A percentile compares a stretch with the other conserved stretches of the same genome.
phyloP scores from a whole-genome alignment of 2,888 invertebrate genomes.

The Bombylius major region DNA sequence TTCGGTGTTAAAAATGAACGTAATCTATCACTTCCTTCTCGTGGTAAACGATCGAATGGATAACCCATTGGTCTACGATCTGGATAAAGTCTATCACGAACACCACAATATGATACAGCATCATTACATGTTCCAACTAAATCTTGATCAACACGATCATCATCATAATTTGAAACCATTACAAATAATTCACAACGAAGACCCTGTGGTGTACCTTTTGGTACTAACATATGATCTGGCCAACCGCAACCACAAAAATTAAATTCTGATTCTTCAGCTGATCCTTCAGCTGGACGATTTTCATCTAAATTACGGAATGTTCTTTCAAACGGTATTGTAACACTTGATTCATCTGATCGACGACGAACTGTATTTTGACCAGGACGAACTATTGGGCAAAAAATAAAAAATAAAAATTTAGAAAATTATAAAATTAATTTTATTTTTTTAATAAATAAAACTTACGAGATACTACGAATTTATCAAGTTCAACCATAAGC shows the following conservation, averaged over 20 bases:
- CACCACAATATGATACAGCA: conserved; percentile 67
- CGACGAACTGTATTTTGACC: conserved; percentile 51
- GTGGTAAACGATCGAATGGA: conserved; percentile 64
- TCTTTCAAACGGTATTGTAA: conserved; percentile 65
- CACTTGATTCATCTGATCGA: conserved; percentile 52
- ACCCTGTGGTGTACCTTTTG: conserved; percentile 51
- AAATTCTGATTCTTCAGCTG: conserved; percentile 39
- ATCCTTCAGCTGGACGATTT: conserved; percentile 41
- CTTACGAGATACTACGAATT: conserved; percentile 40
- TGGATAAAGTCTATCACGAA: conserved; percentile 63
- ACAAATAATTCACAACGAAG: conserved; percentile 52
- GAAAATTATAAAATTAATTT: too few relatives aligned
- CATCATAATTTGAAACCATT: conserved; percentile 56
- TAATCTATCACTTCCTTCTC: conserved; percentile 40
- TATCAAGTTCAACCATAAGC: conserved; percentile 51
- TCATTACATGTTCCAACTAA: conserved; percentile 49
- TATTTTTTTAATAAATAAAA: conserved; percentile 30
- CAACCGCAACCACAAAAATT: conserved; percentile 77
- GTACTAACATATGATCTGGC: conserved; percentile 64
- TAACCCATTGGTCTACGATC: conserved; percentile 74
- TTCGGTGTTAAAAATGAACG: conserved; percentile 54
- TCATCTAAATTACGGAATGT: conserved; percentile 56
- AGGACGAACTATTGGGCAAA: conserved; percentile 42
- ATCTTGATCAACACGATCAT: conserved; percentile 40
- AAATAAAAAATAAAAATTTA: conserved; percentile 3